phyloP scores from a whole-genome alignment of 2,888 invertebrate species.

The Dendrolimus pini region DNA sequence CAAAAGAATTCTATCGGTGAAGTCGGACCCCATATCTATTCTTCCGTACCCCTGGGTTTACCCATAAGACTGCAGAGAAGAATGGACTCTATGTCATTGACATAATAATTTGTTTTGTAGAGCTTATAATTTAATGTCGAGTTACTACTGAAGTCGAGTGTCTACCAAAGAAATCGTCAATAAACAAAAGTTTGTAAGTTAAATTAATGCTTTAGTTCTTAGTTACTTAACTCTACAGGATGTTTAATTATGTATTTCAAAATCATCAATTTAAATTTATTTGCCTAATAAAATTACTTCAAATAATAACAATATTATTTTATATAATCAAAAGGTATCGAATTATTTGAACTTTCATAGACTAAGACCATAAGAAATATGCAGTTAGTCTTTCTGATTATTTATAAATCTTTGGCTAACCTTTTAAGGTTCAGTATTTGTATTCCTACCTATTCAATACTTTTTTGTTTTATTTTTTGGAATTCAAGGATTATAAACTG shows the following conservation, averaged over 20 bases:
- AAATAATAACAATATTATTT: too few species aligned
- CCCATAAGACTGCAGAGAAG: conserved; percentile 11
- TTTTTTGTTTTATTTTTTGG: too few species aligned
- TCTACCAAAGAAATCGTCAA: conserved; percentile 66
- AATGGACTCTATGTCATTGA: conserved; percentile 13
- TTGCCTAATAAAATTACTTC: too few species aligned
- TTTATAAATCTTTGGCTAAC: too few species aligned
- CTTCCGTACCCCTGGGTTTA: conserved; percentile 56
- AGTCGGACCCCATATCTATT: conserved; percentile 72
- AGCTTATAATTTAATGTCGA: conserved; percentile 3
- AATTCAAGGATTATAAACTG: too few species aligned
- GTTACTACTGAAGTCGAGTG: conserved; percentile 49
- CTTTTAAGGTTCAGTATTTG: too few species aligned
- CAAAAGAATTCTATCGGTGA: conserved; percentile 64
- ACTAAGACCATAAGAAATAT: too few species aligned
- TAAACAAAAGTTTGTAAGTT: conserved; percentile 70
- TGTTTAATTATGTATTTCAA: conserved; percentile 17
- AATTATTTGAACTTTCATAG: too few species aligned
- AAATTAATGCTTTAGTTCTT: conserved; percentile 60
- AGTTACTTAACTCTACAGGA: conserved; percentile 31
- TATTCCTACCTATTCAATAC: too few species aligned
- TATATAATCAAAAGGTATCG: too few species aligned
- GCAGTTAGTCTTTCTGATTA: too few species aligned
- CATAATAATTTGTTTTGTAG: conserved; percentile 14
- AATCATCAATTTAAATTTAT: too few species aligned